Percentiles rank a stretch among this genome's conserved stretches.
These are phyloP conservation scores for Mormyrus iriodes DNA, from an alignment of 2,113 vertebrate species.

Conservation along the genomic window DNA sequence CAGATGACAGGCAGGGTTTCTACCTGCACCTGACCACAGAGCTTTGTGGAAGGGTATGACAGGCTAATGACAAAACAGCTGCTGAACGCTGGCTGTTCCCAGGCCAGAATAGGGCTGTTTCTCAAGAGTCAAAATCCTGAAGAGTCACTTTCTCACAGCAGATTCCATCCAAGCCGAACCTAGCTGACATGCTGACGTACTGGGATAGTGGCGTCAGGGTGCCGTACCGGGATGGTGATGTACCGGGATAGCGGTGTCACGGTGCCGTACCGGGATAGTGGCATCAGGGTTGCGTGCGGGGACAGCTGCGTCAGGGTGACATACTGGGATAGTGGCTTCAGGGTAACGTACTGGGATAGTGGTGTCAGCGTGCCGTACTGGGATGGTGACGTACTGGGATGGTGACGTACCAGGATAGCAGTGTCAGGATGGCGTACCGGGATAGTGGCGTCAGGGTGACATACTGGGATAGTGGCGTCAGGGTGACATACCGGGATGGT, in stretches of 20 bases:
- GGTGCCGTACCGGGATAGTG: too few relatives aligned
- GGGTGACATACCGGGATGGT: too few relatives aligned
- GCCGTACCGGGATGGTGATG: background rate
- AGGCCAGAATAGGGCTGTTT: background rate
- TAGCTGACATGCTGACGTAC: background rate
- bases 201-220: background rate
- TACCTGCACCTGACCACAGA: background rate
- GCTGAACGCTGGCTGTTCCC: background rate
- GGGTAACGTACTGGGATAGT: too few relatives aligned
- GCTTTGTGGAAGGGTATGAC: background rate
- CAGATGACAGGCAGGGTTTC: background rate
- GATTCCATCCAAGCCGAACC: background rate
- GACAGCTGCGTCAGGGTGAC: too few relatives aligned
- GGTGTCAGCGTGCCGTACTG: fast-evolving
- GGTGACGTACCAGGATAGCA: too few relatives aligned
- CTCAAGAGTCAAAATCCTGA: too few relatives aligned
- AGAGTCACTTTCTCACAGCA: background rate
- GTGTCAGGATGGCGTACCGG: fast-evolving
- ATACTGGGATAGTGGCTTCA: too few relatives aligned
- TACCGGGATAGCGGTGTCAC: too few relatives aligned
- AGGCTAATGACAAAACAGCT: background rate
- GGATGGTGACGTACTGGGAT: too few relatives aligned
- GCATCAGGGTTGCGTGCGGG: too few relatives aligned
- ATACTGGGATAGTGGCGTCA: too few relatives aligned
- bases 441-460: fast-evolving